These are phyloP conservation scores for Synergus japonicus DNA, from an alignment of 2,888 invertebrate genomes.

Conservation along the genomic window DNA sequence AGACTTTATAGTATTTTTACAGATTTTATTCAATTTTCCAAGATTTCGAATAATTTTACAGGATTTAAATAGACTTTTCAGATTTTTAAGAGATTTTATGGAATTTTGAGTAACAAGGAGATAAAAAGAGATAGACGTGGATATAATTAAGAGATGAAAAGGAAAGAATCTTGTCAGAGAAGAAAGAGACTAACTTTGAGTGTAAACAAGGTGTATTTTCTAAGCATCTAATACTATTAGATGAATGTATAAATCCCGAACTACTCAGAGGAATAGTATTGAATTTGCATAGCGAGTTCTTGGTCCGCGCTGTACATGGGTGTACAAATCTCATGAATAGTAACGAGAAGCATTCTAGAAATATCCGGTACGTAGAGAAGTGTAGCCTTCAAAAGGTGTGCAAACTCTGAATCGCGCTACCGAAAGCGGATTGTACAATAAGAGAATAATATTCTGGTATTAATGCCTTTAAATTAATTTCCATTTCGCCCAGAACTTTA, in stretches of 20 bases:
- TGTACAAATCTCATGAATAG: constrained; percentile 33
- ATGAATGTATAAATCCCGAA: constrained; percentile 22
- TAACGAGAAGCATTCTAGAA: constrained; percentile 33
- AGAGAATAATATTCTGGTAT: constrained; percentile 28
- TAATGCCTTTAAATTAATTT: background rate
- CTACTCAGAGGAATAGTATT: constrained; percentile 36
- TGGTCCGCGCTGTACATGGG: background rate
- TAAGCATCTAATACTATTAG: background rate
- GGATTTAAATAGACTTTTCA: no score
- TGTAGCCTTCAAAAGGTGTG: constrained; percentile 20
- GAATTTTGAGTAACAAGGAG: no score
- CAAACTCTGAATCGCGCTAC: background rate
- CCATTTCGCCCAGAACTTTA: background rate
- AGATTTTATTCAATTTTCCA: no score
- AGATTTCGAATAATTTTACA: no score
- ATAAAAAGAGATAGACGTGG: background rate
- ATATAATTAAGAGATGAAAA: background rate
- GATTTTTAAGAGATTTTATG: no score
- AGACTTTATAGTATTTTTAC: no score
- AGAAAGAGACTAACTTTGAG: background rate
- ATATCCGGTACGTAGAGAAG: constrained; percentile 15
- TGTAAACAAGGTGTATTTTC: background rate
- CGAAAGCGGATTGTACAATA: constrained; percentile 23
- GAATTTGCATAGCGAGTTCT: constrained; percentile 33
- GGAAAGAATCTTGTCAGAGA: background rate